Conservation (phyloP, 2,113 vertebrate genomes). For the Tragelaphus strepsiceros region DNA sequence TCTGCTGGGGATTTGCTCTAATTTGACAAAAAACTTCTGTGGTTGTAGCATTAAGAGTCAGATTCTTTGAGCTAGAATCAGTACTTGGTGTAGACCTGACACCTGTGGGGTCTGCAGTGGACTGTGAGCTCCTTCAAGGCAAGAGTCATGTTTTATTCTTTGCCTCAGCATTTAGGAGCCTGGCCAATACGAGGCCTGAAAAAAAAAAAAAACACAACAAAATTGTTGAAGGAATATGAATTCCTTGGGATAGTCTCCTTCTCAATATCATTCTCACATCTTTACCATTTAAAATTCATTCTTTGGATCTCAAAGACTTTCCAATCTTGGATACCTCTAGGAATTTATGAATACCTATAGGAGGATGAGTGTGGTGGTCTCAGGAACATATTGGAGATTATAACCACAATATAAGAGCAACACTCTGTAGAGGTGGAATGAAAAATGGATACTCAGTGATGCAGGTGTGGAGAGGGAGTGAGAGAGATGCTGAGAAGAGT, state of each 20-base stretch:
- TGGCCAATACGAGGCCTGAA: background rate
- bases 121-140: background rate
- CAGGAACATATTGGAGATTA: background rate
- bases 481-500: background rate
- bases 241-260: background rate
- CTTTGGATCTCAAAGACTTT: background rate
- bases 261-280: background rate
- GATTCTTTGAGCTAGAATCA: background rate
- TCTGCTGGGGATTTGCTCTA: background rate
- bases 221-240: background rate
- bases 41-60: background rate
- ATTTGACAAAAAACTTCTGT: background rate
- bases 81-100: background rate
- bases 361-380: background rate
- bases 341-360: background rate
- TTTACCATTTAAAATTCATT: background rate
- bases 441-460: background rate
- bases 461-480: background rate
- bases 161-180: background rate
- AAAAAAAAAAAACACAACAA: background rate
- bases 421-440: background rate
- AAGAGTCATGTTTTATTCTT: background rate
- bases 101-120: background rate
- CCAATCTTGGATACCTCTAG: background rate
- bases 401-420: background rate